These are phyloP conservation scores for Sapajus apella DNA, from an alignment of 2,113 vertebrate genomes.

Conservation along the genomic window DNA sequence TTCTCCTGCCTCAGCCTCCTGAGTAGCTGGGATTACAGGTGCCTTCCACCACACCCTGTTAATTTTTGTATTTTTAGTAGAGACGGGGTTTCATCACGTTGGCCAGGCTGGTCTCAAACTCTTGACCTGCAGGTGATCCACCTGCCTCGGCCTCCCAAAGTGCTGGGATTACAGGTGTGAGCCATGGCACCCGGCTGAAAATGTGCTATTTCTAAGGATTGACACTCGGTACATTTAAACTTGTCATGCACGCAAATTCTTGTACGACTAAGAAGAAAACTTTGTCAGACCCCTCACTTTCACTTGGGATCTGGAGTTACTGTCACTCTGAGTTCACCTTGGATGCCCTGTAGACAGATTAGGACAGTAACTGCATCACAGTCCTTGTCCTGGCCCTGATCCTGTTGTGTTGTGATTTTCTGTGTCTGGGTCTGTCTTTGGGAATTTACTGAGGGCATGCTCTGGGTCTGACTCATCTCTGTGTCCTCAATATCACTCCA, in stretches of 20 bases:
- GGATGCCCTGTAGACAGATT: background rate
- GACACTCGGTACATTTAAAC: background rate
- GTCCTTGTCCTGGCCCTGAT: background rate
- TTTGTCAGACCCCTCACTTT: background rate
- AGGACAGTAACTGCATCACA: fast-evolving
- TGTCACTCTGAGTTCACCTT: fast-evolving
- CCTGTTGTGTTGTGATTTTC: background rate
- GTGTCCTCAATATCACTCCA: background rate
- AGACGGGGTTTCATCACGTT: no score
- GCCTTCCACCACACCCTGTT: no score
- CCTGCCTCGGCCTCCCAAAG: no score
- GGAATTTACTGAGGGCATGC: background rate
- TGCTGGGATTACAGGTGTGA: no score
- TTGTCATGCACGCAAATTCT: background rate
- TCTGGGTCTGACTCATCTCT: slow-evolving; percentile 26
- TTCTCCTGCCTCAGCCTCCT: no score
- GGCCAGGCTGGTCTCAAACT: no score
- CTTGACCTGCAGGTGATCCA: no score
- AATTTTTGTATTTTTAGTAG: no score
- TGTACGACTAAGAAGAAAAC: background rate
- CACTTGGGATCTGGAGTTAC: background rate
- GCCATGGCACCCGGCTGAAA: background rate
- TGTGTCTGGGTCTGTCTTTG: background rate
- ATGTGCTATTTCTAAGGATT: fast-evolving
- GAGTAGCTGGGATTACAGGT: no score